Evolutionary conservation across 2,888 invertebrate genomes (phyloP).

Genomic region (Apamea monoglypha): DNA sequence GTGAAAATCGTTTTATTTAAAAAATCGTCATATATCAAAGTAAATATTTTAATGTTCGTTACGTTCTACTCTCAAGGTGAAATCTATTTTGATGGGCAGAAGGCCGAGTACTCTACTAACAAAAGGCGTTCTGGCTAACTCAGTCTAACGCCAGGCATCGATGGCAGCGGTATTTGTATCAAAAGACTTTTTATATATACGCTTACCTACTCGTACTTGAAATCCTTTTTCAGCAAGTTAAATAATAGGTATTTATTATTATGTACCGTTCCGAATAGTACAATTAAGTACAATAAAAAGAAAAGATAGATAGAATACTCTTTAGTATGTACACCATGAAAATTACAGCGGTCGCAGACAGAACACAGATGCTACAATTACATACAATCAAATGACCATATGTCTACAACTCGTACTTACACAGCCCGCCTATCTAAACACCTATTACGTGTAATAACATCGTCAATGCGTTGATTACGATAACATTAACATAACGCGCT

Average conservation of each 20-base stretch:
- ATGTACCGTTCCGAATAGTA: background rate
- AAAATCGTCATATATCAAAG: background rate
- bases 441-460: constrained; percentile 7
- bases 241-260: background rate
- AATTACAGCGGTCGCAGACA: background rate
- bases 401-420: background rate
- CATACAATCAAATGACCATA: constrained; percentile 9
- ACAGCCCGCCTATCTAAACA: background rate
- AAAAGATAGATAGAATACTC: background rate
- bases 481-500: constrained; percentile 26
- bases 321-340: background rate
- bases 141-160: background rate
- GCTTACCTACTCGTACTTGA: background rate
- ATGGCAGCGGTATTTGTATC: background rate
- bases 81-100: background rate
- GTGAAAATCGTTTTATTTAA: background rate
- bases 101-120: background rate
- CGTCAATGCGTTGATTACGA: background rate
- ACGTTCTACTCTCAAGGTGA: background rate
- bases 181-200: background rate
- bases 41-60: too few relatives aligned
- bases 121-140: background rate
- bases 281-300: background rate
- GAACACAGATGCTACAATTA: background rate
- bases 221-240: background rate